phyloP scores from a whole-genome alignment of 2,113 vertebrate species.

The Castor canadensis region DNA sequence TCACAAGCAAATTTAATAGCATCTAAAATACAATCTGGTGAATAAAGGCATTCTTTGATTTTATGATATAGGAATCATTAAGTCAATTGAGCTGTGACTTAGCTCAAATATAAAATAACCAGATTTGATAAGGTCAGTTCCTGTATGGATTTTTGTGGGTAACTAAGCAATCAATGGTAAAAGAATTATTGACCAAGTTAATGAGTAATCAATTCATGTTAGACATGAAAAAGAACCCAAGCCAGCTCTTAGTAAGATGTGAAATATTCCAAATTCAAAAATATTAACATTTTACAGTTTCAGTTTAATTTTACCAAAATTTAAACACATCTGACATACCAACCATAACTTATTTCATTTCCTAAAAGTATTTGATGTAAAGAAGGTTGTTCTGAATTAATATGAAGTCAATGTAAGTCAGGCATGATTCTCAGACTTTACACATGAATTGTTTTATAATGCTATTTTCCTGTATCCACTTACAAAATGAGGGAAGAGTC shows the following conservation, averaged over 20 bases:
- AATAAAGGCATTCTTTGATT: slow-evolving; percentile 50
- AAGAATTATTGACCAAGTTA: slow-evolving; percentile 67
- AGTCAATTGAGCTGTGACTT: slow-evolving; percentile 47
- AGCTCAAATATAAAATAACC: slow-evolving; percentile 47
- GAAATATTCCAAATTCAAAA: neutral
- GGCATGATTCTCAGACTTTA: neutral
- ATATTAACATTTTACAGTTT: neutral
- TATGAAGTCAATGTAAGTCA: neutral
- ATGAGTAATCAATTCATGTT: slow-evolving; percentile 70
- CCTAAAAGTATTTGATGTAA: neutral
- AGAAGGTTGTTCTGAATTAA: neutral
- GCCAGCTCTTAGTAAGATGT: neutral
- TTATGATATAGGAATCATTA: slow-evolving; percentile 18
- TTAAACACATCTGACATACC: neutral
- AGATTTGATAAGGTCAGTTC: slow-evolving; percentile 65
- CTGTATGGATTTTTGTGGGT: slow-evolving; percentile 57
- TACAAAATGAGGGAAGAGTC: neutral
- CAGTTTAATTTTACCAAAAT: slow-evolving; percentile 26
- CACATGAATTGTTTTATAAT: neutral
- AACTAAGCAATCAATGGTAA: slow-evolving; percentile 67
- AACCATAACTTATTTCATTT: neutral
- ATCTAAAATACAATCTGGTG: neutral
- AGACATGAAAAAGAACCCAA: neutral
- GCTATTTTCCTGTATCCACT: neutral
- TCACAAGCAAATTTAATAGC: neutral